Percentiles rank a stretch among this genome's conserved stretches.
These are phyloP conservation scores for Caracal caracal DNA, from an alignment of 2,113 vertebrate species.

Conservation along the genomic window DNA sequence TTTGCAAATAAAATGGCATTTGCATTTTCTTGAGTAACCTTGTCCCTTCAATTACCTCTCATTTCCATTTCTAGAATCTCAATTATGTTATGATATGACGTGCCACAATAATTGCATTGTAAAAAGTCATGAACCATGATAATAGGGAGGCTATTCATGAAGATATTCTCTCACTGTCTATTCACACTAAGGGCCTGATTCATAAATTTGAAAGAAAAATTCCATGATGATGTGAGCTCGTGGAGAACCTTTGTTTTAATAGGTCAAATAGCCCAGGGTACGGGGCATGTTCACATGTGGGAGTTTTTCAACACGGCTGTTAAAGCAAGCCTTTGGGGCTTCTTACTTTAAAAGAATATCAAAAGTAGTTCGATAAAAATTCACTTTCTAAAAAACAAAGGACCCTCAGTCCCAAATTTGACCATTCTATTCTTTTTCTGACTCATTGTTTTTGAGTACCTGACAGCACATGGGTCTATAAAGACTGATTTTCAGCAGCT, in stretches of 20 bases:
- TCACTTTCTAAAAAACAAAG: not conserved
- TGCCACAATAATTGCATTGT: conserved; percentile 63
- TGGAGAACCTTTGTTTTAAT: conserved; percentile 44
- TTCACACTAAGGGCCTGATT: conserved; percentile 64
- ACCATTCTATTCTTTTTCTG: not conserved
- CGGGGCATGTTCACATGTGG: not conserved
- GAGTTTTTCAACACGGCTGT: conserved; percentile 38
- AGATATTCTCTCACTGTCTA: conserved; percentile 41
- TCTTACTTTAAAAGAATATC: conserved; percentile 45
- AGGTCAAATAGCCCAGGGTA: not conserved
- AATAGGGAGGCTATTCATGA: conserved; percentile 61
- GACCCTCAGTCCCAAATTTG: conserved; percentile 6
- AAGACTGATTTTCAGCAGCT: not conserved
- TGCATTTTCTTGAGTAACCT: conserved; percentile 49
- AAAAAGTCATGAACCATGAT: conserved; percentile 62
- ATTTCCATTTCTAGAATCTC: conserved; percentile 67
- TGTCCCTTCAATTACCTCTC: conserved; percentile 60
- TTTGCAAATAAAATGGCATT: conserved; percentile 73
- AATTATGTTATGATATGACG: conserved; percentile 64
- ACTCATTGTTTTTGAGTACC: not conserved
- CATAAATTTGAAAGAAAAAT: conserved; percentile 62
- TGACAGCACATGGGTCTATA: not conserved
- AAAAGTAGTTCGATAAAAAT: conserved; percentile 39
- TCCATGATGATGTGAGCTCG: not conserved
- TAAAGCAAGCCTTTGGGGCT: not conserved